Evolutionary conservation across 2,797 vertebrate genomes (phyloP), one percentile per base, ranked within the genome.

Genomic region (Crax fasciolata): DNA sequence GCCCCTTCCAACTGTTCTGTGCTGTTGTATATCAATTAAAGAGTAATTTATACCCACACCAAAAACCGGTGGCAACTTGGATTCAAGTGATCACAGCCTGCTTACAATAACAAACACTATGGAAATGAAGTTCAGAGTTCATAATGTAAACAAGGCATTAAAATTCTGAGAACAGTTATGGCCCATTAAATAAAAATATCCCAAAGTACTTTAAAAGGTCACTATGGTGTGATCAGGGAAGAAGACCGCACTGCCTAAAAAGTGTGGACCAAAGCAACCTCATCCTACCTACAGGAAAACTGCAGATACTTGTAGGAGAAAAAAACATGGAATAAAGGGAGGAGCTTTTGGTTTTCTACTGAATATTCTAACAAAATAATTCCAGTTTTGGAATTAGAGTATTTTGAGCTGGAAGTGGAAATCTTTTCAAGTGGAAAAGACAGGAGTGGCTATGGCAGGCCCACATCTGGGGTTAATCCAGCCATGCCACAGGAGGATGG

Each of bases 141-240:
- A 2, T 4, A 20, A 25, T 0, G n/a, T 90, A 93, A 96, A 95
- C 86, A 88, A 77, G 81, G 72, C 80, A 93, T 95, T 95, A 92
- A 78, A 80, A 93, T 62, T 68, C 62, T 65, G 77, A 87, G 74
- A 91, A 73, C 72, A 76, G 28, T 62, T 66, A 13, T 7, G 28
- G 58, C 71, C 24, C 46, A 2, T 38, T 75, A 44, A 13, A 35
- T 14, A 43, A 65, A 91, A 90, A 62, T 73, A 58, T 43, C 58
- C 76, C 16, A 6, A n/a, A 68, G 54, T 61, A 54, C 71, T 75
- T 67, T 43, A 17, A 24, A 73, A 92, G 80, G 90, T 77, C 57
- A 9, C 20, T 12, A 3, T 4, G 32, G 32, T 30, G 2, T 9
- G 32, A 77, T 20, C 57, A 46, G 59, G 46, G 48, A 28, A 61